Conservation (phyloP, 2,113 vertebrate species). For the Symphodus melops region DNA sequence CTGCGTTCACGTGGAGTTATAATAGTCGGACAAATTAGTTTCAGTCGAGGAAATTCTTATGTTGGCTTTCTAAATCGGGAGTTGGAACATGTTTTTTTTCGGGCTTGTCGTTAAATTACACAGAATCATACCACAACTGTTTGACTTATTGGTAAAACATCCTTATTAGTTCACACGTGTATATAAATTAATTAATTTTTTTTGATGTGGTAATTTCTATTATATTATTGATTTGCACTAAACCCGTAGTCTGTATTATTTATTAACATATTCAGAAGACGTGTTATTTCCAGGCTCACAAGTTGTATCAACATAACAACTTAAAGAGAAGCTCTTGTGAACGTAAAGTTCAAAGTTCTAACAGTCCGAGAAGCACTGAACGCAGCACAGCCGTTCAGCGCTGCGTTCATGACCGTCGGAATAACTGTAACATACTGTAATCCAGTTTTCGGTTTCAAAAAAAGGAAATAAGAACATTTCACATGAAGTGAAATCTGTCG, state of each 20-base stretch:
- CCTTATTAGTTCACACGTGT: too few species aligned
- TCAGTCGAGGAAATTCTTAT: neutral
- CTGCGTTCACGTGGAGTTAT: neutral
- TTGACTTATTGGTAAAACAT: too few species aligned
- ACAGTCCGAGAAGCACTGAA: neutral
- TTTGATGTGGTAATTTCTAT: too few species aligned
- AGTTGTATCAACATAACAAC: neutral
- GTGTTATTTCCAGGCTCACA: too few species aligned
- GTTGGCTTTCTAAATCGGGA: neutral
- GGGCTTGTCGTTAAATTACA: neutral
- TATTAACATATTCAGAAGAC: too few species aligned
- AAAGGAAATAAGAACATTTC: too few species aligned
- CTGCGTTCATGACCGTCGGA: neutral
- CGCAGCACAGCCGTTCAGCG: neutral
- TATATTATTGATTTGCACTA: too few species aligned
- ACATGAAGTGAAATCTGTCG: too few species aligned
- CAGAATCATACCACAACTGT: too few species aligned
- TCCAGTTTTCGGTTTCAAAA: neutral
- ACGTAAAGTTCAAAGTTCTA: neutral
- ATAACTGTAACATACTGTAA: neutral
- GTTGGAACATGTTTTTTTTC: neutral
- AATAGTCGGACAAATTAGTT: neutral
- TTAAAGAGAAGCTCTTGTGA: neutral
- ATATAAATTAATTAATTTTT: too few species aligned
- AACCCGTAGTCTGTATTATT: too few species aligned